Conservation (phyloP, 2,888 invertebrate genomes). For the Druceiella hillmani region DNA sequence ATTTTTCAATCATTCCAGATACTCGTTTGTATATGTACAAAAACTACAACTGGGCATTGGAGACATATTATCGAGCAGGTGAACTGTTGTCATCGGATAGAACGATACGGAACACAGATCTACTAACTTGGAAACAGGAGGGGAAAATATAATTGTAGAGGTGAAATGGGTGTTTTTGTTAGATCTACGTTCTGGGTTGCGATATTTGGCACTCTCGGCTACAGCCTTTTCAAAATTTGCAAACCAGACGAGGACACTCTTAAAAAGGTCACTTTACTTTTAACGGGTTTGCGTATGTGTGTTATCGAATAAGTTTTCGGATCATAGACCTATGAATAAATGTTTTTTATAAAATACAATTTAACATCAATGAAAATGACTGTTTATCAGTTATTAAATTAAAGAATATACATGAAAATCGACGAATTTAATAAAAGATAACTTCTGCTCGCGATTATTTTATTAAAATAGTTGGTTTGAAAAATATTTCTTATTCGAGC, state of each 20-base stretch:
- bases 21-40: conserved; percentile 63
- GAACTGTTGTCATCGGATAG: conserved; percentile 52
- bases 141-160: conserved; percentile 41
- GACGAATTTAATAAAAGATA: too few species aligned
- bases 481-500: too few species aligned
- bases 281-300: too few species aligned
- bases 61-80: conserved; percentile 64
- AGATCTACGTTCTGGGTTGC: conserved; percentile 53
- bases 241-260: conserved; percentile 52
- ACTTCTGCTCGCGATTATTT: too few species aligned
- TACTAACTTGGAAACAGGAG: conserved; percentile 52
- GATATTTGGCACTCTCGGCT: conserved; percentile 56
- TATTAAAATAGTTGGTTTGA: too few species aligned
- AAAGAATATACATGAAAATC: too few species aligned
- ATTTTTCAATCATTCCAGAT: conserved; percentile 48
- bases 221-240: conserved; percentile 51
- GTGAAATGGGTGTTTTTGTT: conserved; percentile 48
- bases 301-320: too few species aligned
- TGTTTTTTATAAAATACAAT: too few species aligned
- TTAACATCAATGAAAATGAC: too few species aligned
- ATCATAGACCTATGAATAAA: too few species aligned
- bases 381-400: too few species aligned
- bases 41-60: conserved; percentile 59
- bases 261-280: conserved; percentile 44
- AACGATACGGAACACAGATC: conserved; percentile 50